Base-by-base conservation (phyloP, 1,140 invertebrate genomes). In the Venustaconcha ellipsiformis region DNA sequence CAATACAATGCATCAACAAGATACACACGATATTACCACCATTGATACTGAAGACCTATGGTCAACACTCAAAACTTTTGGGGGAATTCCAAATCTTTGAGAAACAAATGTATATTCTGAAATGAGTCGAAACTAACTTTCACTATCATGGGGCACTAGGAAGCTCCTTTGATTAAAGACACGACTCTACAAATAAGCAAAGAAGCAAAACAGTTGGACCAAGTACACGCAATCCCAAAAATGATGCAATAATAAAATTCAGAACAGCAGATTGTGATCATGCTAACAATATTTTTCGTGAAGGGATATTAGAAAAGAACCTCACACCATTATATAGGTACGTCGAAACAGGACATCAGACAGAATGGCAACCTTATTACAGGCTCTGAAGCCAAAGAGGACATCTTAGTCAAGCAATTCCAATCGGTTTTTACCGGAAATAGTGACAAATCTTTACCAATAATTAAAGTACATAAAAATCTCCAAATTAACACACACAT, bases 281-380 rank as follows among this genome's bases (percentile, higher is more conserved):
- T 60, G 74, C 79, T 8, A 83, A 83, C 65, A 70, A 64, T 13
- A 63, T 30, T 14, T 79, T 81, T 12, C 15, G 65, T 18, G 76
- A 79, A 66, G 77, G 81, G n/a, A 62, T 83, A 20, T 58, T 67
- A 8, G 67, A 70, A 4, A 81, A 83, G 48, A 79, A 83, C 76
- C 72, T 58, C 78, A 79, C 20, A 66, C 79, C 81, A 20, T 80
- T 82, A 65, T 83, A 77, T 71, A 78, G 67, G 17, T 79, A 74
- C 48, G 62, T 81, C 2, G 79, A 83, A 73, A 68, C 76, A 0
- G 72, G 67, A 37, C 67, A 74, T 83, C 1, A 74, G 74, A 60
- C 64, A 73, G 23, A 72, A 76, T n/a, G 72, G 69, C 4, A 72
- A 70, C 14, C 69, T 80, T 8, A 20, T 70, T 17, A 74, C 64